Base-by-base conservation (phyloP, 2,797 vertebrate genomes). In the Cossypha caffra region DNA sequence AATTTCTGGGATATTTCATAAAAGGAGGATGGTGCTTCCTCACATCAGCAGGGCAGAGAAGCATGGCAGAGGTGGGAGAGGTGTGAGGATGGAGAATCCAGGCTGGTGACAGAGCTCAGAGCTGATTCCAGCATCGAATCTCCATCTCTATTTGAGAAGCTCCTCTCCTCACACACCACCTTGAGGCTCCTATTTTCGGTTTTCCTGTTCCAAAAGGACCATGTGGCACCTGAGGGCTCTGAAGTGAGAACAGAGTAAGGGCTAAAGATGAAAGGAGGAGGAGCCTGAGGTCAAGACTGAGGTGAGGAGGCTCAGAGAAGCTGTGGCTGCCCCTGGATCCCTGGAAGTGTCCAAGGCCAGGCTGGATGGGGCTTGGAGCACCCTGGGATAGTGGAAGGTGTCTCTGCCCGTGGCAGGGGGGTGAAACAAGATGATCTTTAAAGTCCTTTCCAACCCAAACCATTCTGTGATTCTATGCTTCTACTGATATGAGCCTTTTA, bases 291-390 rank as follows among this genome's bases (percentile, higher is more conserved):
- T 18, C 16, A 75, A 45, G 50, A 43, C 14, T 0, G 0, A 54
- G 9, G 38, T 76, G 47, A 10, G 29, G 24, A 52, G 19, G 35
- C 35, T 35, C 55, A 68, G 71, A 69, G 43, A 0, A 51, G 50
- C 43, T 76, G 50, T 23, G 71, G 50, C 16, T 63, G 50, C 16
- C 28, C 24, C 58, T 43, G 45, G 29, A 33, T 57, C 24, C 28
- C 64, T 76, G 57, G 43, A 0, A 63, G 14, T 33, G 37, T 1
- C 24, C 50, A 38, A 63, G 37, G 20, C 16, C 78, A 76, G 43
- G 24, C 0, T 69, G n/a, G 61, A 38, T 0, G 0, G 24, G 16
- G n/a, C 12, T 57, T 21, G 9, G 72, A 76, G 31, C 14, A 64
- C 0, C 8, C 29, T 58, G 29, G 51, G 11, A 1, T 0, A 38